Percentiles rank a stretch among this genome's conserved stretches.
Conservation (phyloP, 2,888 invertebrate species). For the Oscheius sp. region DNA sequence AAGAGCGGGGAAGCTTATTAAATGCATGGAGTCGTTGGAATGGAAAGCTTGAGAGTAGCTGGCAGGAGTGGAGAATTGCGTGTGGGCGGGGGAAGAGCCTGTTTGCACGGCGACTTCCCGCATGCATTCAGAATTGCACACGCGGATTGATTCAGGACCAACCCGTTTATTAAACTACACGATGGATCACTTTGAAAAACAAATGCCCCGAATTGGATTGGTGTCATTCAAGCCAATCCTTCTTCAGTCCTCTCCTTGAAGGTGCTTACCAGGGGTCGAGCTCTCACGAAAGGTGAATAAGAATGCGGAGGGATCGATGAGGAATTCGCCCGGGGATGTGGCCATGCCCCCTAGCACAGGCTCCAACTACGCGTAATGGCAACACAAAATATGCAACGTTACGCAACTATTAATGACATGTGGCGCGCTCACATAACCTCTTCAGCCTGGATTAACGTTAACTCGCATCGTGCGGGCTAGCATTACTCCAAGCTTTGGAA, state of each 20-base stretch:
- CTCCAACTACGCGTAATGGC: background rate
- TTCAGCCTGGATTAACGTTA: conserved; percentile 12
- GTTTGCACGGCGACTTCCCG: conserved; percentile 30
- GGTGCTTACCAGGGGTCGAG: background rate
- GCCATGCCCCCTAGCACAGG: conserved; percentile 6
- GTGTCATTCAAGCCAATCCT: background rate
- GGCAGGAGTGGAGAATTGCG: conserved; percentile 20
- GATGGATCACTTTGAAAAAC: background rate
- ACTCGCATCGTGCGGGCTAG: background rate
- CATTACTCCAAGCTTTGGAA: background rate
- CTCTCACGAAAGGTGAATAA: conserved; percentile 24
- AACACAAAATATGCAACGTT: background rate
- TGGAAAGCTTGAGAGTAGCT: background rate
- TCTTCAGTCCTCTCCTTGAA: background rate
- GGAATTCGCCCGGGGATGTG: conserved; percentile 29
- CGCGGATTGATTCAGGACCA: conserved; percentile 25
- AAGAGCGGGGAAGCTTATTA: no score
- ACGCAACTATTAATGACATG: conserved; percentile 5
- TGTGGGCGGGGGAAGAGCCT: conserved; percentile 28
- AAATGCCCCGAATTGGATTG: background rate
- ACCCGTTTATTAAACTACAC: conserved; percentile 17
- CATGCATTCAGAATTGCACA: conserved; percentile 29
- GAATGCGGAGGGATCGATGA: conserved; percentile 23
- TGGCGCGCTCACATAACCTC: background rate
- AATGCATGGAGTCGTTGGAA: background rate